A percentile compares a stretch with the other conserved stretches of the same genome.
These are phyloP conservation scores for Argyrosomus japonicus DNA, from an alignment of 2,113 vertebrate genomes.

Conservation along the genomic window DNA sequence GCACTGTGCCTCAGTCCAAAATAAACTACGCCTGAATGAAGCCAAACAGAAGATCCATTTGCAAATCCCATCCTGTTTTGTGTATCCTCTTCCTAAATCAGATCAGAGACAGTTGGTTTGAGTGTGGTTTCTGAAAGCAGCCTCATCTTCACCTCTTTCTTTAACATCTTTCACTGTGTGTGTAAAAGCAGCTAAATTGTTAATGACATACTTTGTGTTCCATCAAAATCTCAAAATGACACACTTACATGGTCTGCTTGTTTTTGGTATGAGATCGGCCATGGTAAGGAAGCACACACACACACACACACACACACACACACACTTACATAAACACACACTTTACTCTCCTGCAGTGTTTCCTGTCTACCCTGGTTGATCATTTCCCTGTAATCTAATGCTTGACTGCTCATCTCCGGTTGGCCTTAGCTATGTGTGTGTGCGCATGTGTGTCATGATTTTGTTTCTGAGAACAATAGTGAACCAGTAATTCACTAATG, in stretches of 20 bases:
- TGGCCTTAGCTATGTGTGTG: slow-evolving; percentile 3
- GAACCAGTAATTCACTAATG: slow-evolving; percentile 3
- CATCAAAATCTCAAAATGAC: slow-evolving; percentile 19
- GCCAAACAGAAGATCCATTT: not conserved
- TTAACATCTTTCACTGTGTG: not conserved
- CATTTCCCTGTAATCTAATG: slow-evolving; percentile 61
- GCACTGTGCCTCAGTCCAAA: not conserved
- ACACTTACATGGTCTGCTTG: slow-evolving; percentile 16
- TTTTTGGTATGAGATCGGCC: slow-evolving; percentile 5
- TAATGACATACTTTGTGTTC: not conserved
- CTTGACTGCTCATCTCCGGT: slow-evolving; percentile 45
- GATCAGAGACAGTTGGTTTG: slow-evolving; percentile 5
- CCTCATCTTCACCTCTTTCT: not conserved
- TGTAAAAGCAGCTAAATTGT: not conserved
- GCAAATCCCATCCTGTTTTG: not conserved
- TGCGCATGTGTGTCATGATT: not conserved
- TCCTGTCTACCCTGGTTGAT: slow-evolving; percentile 44
- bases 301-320: slow-evolving; percentile 22
- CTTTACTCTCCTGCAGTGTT: slow-evolving; percentile 22
- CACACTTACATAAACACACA: slow-evolving; percentile 6
- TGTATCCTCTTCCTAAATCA: slow-evolving; percentile 4
- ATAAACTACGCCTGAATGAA: slow-evolving; percentile 15
- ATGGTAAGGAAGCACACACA: not conserved
- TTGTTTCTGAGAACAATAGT: not conserved
- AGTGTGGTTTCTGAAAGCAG: not conserved